Percentiles rank a stretch among this genome's conserved stretches.
phyloP scores from a whole-genome alignment of 2,797 vertebrate genomes.

The Anguilla pacifica region DNA sequence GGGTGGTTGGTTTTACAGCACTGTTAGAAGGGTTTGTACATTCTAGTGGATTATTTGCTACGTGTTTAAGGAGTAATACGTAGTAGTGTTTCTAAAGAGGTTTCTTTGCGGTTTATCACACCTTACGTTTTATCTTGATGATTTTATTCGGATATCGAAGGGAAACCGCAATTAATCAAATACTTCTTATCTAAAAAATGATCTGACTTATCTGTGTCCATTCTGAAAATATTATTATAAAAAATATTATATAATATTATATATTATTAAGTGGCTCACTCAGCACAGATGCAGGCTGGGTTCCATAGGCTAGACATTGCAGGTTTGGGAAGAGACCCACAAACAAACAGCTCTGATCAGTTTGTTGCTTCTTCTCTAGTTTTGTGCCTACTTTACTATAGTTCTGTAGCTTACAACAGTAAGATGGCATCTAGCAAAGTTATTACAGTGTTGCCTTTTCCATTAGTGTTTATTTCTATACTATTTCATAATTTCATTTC shows the following conservation, averaged over 20 bases:
- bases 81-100: neutral
- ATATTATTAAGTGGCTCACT: neutral
- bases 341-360: neutral
- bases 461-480: neutral
- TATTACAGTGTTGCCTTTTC: neutral
- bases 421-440: too few relatives aligned
- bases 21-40: conserved; percentile 40
- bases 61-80: neutral
- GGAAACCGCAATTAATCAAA: neutral
- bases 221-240: neutral
- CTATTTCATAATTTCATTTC: neutral
- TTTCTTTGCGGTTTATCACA: neutral
- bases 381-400: neutral
- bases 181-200: neutral
- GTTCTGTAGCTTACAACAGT: neutral
- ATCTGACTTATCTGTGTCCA: neutral
- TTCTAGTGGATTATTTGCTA: neutral
- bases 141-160: neutral
- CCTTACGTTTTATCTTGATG: neutral
- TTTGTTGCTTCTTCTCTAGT: neutral
- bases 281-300: neutral
- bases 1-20: conserved; percentile 48
- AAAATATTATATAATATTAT: too few relatives aligned
- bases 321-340: neutral
- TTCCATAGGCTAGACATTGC: neutral